phyloP scores from a whole-genome alignment of 37 sponge, comb jelly and placozoan species.

The Amphimedon queenslandica region DNA sequence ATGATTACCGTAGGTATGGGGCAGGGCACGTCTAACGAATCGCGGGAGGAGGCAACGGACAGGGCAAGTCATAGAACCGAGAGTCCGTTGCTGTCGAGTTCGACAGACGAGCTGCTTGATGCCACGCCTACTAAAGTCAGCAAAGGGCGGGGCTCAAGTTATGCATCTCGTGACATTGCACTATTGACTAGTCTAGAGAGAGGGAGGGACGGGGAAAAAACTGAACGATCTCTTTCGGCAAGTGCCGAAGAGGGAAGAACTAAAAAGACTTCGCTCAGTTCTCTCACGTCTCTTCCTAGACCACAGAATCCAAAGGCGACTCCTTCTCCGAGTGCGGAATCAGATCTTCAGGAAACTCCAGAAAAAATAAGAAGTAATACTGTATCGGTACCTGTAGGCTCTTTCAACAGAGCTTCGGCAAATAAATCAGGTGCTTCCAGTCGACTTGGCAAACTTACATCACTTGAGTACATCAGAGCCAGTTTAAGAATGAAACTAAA shows the following conservation, averaged over 20 bases:
- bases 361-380: background rate
- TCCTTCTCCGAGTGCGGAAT: background rate
- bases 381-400: background rate
- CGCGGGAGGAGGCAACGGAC: background rate
- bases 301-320: background rate
- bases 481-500: slow-evolving; percentile 30
- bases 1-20: background rate
- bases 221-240: background rate
- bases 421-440: slow-evolving; percentile 12
- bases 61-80: background rate
- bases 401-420: background rate
- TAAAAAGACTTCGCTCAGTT: background rate
- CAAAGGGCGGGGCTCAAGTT: background rate
- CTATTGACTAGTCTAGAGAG: too few relatives aligned
- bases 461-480: slow-evolving; percentile 46
- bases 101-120: background rate
- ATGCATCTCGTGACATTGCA: background rate
- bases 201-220: background rate
- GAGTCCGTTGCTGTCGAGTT: background rate
- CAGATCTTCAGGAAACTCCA: background rate
- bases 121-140: slow-evolving; percentile 5
- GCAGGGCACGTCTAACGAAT: background rate
- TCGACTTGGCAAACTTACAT: slow-evolving; percentile 49
- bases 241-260: background rate
- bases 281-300: background rate